phyloP scores from a whole-genome alignment of 2,113 vertebrate species.

The Microcebus tavaratra region DNA sequence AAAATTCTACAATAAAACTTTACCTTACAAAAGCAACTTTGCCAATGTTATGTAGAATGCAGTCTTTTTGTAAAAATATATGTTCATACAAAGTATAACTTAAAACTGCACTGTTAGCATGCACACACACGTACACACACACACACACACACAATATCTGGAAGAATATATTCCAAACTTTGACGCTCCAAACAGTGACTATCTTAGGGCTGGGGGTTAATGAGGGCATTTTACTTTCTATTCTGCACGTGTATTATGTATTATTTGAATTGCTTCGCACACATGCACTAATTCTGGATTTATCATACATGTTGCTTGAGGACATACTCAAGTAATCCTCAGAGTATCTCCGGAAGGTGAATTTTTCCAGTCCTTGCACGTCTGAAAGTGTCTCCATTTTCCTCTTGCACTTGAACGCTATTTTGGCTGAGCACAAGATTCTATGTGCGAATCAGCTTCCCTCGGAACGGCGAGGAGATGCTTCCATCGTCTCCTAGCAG shows the following conservation, averaged over 20 bases:
- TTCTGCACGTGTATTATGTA: too few relatives aligned
- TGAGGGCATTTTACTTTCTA: rapidly evolving
- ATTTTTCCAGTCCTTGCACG: rapidly evolving
- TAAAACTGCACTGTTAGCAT: background rate
- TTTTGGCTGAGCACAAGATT: background rate
- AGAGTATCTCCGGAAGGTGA: background rate
- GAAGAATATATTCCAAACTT: background rate
- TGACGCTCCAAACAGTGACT: background rate
- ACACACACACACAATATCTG: background rate
- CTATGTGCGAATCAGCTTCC: rapidly evolving
- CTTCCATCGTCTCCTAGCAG: background rate
- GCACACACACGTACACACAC: too few relatives aligned
- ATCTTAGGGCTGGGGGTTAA: rapidly evolving
- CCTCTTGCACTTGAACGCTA: rapidly evolving
- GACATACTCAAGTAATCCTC: background rate
- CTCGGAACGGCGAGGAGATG: rapidly evolving
- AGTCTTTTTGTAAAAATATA: too few relatives aligned
- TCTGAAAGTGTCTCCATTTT: background rate
- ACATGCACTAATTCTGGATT: rapidly evolving
- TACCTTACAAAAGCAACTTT: background rate
- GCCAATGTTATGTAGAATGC: rapidly evolving
- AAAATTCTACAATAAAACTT: background rate
- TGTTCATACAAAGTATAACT: rapidly evolving
- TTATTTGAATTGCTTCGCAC: background rate
- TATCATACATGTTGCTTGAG: background rate